Base-by-base conservation (phyloP, 2,113 vertebrate species). In the Leucosticte australis region DNA sequence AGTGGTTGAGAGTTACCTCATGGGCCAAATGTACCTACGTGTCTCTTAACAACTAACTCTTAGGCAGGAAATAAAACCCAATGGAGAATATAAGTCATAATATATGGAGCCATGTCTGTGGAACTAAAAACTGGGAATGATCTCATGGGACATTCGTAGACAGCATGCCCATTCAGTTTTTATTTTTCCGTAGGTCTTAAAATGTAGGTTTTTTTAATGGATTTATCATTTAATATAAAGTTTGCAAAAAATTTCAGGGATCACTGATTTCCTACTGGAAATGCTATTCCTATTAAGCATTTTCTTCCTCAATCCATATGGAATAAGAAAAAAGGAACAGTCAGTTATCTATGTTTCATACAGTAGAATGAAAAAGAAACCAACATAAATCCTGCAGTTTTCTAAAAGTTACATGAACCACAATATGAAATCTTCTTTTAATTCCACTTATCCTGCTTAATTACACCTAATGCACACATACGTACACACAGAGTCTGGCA, bases 161-260 rank as follows among this genome's bases (percentile, higher is more conserved):
- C 3, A 37, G 8, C 49, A n/a, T 21, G 3, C 6, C 28, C 5
- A 39, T 7, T 30, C 2, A 44, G 3, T 5, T 64, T 50, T 60
- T 20, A 39, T 41, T 75, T 78, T 71, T 46, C 20, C 24, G 4
- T 75, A 49, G 2, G 2, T 27, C 64, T 49, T 49, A 81, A 5
- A 10, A 1, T 5, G 13, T 26, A 14, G 1, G 0, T 3, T 57
- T 86, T 70, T 63, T 59, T 7, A 8, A 19, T 41, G 50, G 15
- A 39, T 33, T 64, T 3, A 35, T 42, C 10, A 52, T 78, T 68
- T 57, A 68, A 47, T 42, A 67, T 0, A 62, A 53, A 12, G 7
- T 59, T 76, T n/a, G 4, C 3, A 78, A 83, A 83, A 86, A 53
- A 57, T 18, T n/a, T 49, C 14, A 19, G 24, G 14, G 6, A 17